Evolutionary conservation across 2,888 invertebrate genomes (phyloP), one percentile per base, ranked within the genome.

Genomic region (Synergus japonicus): DNA sequence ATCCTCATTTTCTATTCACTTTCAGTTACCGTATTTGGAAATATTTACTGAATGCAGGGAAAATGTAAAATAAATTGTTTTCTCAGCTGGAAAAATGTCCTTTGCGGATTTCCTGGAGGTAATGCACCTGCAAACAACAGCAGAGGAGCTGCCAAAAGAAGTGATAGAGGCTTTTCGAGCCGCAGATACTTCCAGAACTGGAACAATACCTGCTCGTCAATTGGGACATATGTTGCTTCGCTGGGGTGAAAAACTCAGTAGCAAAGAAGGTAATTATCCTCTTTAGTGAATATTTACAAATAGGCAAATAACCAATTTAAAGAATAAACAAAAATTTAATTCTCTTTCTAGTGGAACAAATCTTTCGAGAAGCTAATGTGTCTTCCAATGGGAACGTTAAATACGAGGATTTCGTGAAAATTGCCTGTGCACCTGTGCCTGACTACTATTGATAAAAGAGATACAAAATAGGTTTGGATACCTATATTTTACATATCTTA

Each of bases 101-200:
- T 99, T 99, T 92, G 98, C 98, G 0, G 98, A 98, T 89, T 98
- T 99, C 90, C 92, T 99, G 69, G 98, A 98, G 90, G 97, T 98
- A 1, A 97, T 98, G 97, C 98, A 98, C 90, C 95, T 96, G 78
- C 98, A 98, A 91, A 97, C 96, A 44, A 94, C 93, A 90, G 96
- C 96, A 8, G 98, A 98, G 90, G 96, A 97, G 88, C 93, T 97
- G 15, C 96, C 97, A 0, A 95, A 94, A 87, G 97, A 98, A 93
- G 96, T 97, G 0, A 95, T 98, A 76, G 96, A 97, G 76, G 98
- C 98, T 0, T 98, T 99, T 92, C 95, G 95, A 90, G 98, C 98
- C 0, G 97, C 96, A 12, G 98, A 98, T 92, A 93, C 94, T 0
- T 93, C 94, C 12, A 95, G 95, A 84, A 95, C 93, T 78, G 97